Evolutionary conservation across 2,888 invertebrate species (phyloP).

Genomic region (Ochropleura plecta): DNA sequence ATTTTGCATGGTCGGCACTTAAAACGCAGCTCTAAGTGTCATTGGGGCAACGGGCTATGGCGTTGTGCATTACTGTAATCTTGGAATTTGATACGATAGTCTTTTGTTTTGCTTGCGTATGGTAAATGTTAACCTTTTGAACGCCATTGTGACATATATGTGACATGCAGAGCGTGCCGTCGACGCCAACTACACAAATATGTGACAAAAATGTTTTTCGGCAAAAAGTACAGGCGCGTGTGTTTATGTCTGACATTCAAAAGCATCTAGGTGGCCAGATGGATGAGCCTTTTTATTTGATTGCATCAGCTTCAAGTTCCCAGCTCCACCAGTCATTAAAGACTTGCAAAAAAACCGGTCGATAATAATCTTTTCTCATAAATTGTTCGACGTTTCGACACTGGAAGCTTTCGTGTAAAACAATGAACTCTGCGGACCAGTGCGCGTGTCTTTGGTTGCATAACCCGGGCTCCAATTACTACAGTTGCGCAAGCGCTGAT

Average conservation of each 20-base stretch:
- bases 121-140: no score
- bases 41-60: conserved; percentile 29
- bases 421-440: conserved; percentile 71
- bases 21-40: conserved; percentile 26
- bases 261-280: no score
- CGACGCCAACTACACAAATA: no score
- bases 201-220: no score
- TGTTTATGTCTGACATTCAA: no score
- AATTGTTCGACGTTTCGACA: conserved; percentile 62
- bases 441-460: conserved; percentile 68
- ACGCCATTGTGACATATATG: no score
- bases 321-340: conserved; percentile 24
- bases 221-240: no score
- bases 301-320: conserved; percentile 23
- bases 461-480: conserved; percentile 77
- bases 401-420: conserved; percentile 62
- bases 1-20: conserved; percentile 43
- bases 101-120: background rate
- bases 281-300: background rate
- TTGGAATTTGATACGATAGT: conserved; percentile 46
- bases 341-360: conserved; percentile 39
- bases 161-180: no score
- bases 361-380: conserved; percentile 61
- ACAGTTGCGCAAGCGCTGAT: conserved; percentile 73
- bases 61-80: conserved; percentile 33